Evolutionary conservation across 2,797 vertebrate genomes (phyloP).

Genomic region (Protosalanx chinensis): DNA sequence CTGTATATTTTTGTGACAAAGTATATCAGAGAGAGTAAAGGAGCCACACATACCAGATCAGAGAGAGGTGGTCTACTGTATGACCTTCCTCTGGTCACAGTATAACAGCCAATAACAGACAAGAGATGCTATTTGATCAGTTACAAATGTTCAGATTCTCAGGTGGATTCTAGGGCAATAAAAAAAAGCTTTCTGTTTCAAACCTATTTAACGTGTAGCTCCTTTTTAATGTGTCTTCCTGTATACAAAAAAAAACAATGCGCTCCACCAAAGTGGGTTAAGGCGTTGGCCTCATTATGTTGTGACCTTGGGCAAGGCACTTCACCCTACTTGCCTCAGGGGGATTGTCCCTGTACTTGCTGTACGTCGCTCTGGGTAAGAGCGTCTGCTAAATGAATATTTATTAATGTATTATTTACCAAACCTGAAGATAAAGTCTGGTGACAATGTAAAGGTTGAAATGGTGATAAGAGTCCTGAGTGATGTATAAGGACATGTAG

Average conservation of each 20-base stretch:
- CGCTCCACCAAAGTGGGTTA: no score
- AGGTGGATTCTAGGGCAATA: constrained; percentile 99
- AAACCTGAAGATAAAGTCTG: neutral
- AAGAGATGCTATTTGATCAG: constrained; percentile 88
- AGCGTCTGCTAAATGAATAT: no score
- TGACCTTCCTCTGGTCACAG: constrained; percentile 59
- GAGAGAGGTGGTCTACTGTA: constrained; percentile 91
- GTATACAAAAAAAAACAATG: no score
- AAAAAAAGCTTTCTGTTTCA: constrained; percentile 87
- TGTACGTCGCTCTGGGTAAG: no score
- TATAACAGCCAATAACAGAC: constrained; percentile 83
- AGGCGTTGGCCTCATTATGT: no score
- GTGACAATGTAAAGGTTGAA: neutral
- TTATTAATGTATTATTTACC: no score
- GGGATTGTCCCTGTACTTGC: no score
- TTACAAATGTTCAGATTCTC: constrained; percentile 83
- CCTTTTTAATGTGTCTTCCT: constrained; percentile 1
- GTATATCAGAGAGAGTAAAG: constrained; percentile 85
- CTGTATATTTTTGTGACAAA: constrained; percentile 88
- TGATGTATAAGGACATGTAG: neutral
- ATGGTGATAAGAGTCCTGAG: neutral
- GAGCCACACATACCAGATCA: constrained; percentile 73
- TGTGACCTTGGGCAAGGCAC: no score
- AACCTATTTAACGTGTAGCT: constrained; percentile 59
- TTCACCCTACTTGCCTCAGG: no score